These are phyloP conservation scores for Hemibagrus wyckioides DNA, from an alignment of 2,113 vertebrate species.

Conservation along the genomic window DNA sequence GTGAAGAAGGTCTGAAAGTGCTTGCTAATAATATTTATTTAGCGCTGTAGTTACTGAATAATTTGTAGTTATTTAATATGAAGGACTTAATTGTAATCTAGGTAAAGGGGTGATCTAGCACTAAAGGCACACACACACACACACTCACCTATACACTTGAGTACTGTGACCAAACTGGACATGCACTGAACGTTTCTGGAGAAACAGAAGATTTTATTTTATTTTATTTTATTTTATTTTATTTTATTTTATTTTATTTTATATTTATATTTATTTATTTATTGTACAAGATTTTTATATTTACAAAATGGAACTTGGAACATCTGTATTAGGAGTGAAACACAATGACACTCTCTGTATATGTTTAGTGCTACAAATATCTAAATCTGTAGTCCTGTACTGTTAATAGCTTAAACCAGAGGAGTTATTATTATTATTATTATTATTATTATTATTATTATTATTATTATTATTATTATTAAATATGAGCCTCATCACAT, in stretches of 20 bases:
- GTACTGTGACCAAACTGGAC: slow-evolving; percentile 50
- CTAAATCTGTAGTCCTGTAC: not conserved
- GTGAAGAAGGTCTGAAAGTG: not conserved
- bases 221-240: too few species aligned
- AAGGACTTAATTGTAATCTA: not conserved
- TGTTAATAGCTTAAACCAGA: not conserved
- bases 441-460: not conserved
- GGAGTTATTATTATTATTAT: not conserved
- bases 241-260: too few species aligned
- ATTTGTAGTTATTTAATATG: not conserved
- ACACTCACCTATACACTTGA: slow-evolving; percentile 59
- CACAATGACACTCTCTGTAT: not conserved
- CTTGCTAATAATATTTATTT: too few species aligned
- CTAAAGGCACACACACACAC: not conserved
- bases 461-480: not conserved
- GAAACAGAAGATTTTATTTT: slow-evolving; percentile 24
- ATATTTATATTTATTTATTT: too few species aligned
- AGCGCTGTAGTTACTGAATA: not conserved
- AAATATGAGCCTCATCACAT: not conserved
- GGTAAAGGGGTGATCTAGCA: not conserved
- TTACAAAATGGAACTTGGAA: not conserved
- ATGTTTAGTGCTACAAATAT: not conserved
- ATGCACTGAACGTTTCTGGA: slow-evolving; percentile 53
- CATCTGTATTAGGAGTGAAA: not conserved
- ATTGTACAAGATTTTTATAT: not conserved